Base-by-base conservation (phyloP, 2,797 vertebrate species). In the Pseudomugil tenellus region DNA sequence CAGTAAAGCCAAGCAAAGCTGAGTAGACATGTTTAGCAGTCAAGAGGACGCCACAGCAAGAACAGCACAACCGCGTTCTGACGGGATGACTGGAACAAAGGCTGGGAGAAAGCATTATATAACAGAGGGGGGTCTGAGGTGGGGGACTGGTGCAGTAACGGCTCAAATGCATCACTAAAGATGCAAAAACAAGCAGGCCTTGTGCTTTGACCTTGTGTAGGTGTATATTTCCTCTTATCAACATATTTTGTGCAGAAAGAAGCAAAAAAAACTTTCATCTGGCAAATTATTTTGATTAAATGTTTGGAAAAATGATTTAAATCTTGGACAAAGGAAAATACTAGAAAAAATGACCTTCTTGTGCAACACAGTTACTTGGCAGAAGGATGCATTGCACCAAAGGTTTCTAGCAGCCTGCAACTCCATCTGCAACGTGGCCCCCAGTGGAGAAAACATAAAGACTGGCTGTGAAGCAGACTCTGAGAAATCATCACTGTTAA, bases 11-110 rank as follows among this genome's bases (percentile, higher is more conserved):
- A 80, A 51, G 56, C 67, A 75, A 7, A 84, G 62, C 2, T 49
- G 49, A 62, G 56, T 25, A 49, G 37, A 59, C 90, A 89, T 80
- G 72, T 51, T 78, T 25, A 73, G 37, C 61, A 26, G 73, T 54
- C 3, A 52, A 34, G 8, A 54, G 48, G 53, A 58, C 9, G 43
- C 32, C 2, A 41, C n/a, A 63, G 28, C 32, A 25, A 46, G 55
- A 49, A 31, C 43, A 48, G 57, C 21, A 72, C 26, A 21, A 43
- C 6, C 61, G 37, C 29, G 31, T 49, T 67, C 21, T 17, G 53
- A 58, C 56, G 56, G 56, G 29, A 25, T 28, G 19, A 25, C 35
- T 10, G 21, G 5, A 1, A 6, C 28, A 34, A 59, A 34, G 66
- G 46, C 46, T 1, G 12, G 23, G 23, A 35, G 25, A 57, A 21